Percentiles rank a stretch among this genome's conserved stretches.
phyloP scores from a whole-genome alignment of 2,113 vertebrate species.

The Otocyon megalotis region DNA sequence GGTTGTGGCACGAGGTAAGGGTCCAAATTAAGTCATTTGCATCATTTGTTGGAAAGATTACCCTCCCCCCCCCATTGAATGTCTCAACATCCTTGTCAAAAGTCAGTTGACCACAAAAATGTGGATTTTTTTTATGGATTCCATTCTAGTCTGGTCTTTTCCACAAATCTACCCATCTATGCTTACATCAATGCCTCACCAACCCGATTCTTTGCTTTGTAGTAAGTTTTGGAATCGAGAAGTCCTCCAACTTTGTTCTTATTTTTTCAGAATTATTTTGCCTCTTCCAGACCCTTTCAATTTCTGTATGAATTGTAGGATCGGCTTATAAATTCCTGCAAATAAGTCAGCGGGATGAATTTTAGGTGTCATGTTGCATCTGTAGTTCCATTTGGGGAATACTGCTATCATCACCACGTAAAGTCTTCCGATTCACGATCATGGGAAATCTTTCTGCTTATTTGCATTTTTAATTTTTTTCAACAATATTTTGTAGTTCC shows the following conservation, averaged over 20 bases:
- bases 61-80: not conserved
- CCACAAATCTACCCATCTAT: not conserved
- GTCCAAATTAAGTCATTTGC: not conserved
- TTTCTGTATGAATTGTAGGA: not conserved
- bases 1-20: not conserved
- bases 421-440: not conserved
- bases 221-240: not conserved
- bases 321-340: not conserved
- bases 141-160: not conserved
- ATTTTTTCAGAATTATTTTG: not conserved
- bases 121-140: not conserved
- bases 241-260: not conserved
- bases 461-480: not conserved
- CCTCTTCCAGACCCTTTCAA: not conserved
- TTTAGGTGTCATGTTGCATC: not conserved
- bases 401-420: too few relatives aligned
- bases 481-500: not conserved
- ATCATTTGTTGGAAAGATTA: not conserved
- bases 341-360: not conserved
- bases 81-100: not conserved
- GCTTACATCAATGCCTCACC: rapidly evolving
- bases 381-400: not conserved
- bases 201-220: too few relatives aligned
- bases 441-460: not conserved
- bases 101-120: not conserved